Base-by-base conservation (phyloP, 1,140 invertebrate genomes). In the Bombyx mandarina region DNA sequence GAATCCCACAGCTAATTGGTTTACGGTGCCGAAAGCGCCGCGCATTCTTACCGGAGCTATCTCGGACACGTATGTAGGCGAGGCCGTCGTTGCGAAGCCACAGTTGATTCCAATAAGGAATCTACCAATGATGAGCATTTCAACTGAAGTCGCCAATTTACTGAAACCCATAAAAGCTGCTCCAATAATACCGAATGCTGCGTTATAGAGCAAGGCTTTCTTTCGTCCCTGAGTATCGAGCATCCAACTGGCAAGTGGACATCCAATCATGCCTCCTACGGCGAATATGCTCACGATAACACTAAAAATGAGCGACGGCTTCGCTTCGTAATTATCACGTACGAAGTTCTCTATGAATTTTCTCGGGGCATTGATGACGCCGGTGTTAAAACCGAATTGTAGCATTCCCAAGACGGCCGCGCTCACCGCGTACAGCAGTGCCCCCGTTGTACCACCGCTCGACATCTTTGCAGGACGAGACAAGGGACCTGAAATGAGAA, bases 341-440 rank as follows among this genome's bases (percentile, higher is more conserved):
- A 99, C 98, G 84, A 98, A 99, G 64, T 93, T 93, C 83, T 98
- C 94, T 69, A 99, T 98, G 82, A 96, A 95, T 89, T 90, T 90
- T 89, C 97, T 93, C 47, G 98, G 98, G 58, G 97, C 95, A 89
- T 99, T 99, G 79, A 99, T 98, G 59, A 99, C 98, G 65, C 98
- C 98, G 8, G 97, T 99, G 86, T 99, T 99, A 91, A 98, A 99
- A 66, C 98, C 98, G 88, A 99, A 99, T 88, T 99, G 98, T 72
- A 99, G 92, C 94, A 99, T 99, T 18, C 98, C 95, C 66, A 99
- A 92, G 63, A 98, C 97, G 56, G 97, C 96, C 57, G 97, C 93
- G 73, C 96, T 92, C 84, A 98, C 98, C 66, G 97, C 93, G 87
- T 97, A 97, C 66, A 95, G 93, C 73, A 99, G 91, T 88, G 96